Base-by-base conservation (phyloP, 1,140 invertebrate genomes). In the Drosophila paulistorum region DNA sequence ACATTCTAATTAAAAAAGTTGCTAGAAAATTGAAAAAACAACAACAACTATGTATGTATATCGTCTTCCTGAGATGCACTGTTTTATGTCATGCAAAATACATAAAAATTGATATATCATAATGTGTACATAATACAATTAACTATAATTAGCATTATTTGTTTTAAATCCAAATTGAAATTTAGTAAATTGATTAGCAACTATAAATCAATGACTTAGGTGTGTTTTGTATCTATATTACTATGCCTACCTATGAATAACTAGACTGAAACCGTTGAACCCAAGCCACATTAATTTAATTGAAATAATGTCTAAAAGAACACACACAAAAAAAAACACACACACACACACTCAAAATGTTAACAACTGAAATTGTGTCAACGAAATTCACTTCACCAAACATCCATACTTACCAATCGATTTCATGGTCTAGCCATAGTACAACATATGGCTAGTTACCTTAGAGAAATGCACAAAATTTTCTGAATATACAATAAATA, bases 211-310 rank as follows among this genome's bases (percentile, higher is more conserved):
- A 72, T 68, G 77, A 72, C 77, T 73, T 42, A 51, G 61, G 66
- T 37, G 63, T 65, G 68, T 66, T 60, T 37, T 76, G 65, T 76
- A 76, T 41, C 55, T 66, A 68, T 71, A 58, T 69, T 67, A 63
- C 63, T 67, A 65, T 64, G 70, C 61, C 67, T 79, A 64, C 68
- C 66, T 79, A 69, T 71, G 51, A 77, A 65, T 79, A 83, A 79
- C 80, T 83, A 83, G 80, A 83, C 80, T 83, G 80, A 83, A 81
- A 73, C 68, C 70, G 79, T 81, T 81, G 62, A 82, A 76, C 23
- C 74, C 66, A 41, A 79, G 67, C 37, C 55, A 68, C 72, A 74
- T 68, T 58, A 66, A 69, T 39, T 59, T 69, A 76, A 76, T 64
- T 64, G 58, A 69, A 63, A 67, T 76, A 76, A 76, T 23, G 45